A percentile compares a stretch with the other conserved stretches of the same genome.
Evolutionary conservation across 2,113 vertebrate genomes (phyloP).

Genomic region (Merops nubicus): DNA sequence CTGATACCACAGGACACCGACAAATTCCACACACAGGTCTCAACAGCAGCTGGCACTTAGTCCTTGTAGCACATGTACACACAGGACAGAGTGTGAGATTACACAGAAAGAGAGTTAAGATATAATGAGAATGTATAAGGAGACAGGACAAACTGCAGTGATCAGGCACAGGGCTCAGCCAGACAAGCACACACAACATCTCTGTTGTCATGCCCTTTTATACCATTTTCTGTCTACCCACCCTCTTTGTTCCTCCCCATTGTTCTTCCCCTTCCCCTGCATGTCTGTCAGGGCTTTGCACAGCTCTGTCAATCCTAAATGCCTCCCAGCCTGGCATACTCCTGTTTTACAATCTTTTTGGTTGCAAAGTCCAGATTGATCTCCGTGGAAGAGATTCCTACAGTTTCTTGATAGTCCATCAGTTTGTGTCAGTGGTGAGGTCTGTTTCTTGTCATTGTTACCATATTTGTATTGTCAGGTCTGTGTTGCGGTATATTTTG

Average conservation of each 20-base stretch:
- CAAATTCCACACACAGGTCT: not conserved
- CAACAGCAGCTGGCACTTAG: not conserved
- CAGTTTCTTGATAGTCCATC: not conserved
- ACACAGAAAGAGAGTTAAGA: not conserved
- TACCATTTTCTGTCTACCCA: not conserved
- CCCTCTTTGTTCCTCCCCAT: not conserved
- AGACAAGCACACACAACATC: fast-evolving
- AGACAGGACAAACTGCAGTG: not conserved
- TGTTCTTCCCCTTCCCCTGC: not conserved
- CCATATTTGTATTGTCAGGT: not conserved
- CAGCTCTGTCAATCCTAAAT: not conserved
- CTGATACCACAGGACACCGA: not conserved
- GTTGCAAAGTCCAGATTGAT: not conserved
- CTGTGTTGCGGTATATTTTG: not conserved
- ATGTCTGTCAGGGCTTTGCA: not conserved
- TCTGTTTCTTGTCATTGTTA: not conserved
- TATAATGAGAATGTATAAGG: not conserved
- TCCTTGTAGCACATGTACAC: fast-evolving
- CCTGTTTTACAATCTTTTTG: not conserved
- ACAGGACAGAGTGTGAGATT: not conserved
- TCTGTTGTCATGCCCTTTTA: not conserved
- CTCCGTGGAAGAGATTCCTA: not conserved
- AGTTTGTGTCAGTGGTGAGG: not conserved
- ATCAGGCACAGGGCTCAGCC: not conserved
- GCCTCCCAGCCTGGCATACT: fast-evolving